These are phyloP conservation scores for Keiferia lycopersicella DNA, from an alignment of 2,888 invertebrate genomes.

Conservation along the genomic window DNA sequence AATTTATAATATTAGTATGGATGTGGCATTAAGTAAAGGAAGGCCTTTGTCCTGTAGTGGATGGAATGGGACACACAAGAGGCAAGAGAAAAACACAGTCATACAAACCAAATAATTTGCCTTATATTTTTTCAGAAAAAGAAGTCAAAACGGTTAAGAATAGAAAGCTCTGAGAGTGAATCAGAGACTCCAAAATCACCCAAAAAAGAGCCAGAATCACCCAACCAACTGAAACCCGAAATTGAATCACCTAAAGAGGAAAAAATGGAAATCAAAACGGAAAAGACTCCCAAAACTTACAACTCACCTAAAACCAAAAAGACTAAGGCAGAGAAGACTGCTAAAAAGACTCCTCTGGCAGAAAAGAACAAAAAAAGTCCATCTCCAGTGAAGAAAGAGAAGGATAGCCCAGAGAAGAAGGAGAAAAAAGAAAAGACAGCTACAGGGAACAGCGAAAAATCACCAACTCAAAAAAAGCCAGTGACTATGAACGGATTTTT, in stretches of 20 bases:
- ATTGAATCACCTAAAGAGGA: conserved; percentile 29
- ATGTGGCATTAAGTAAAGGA: too few relatives aligned
- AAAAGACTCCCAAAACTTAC: conserved; percentile 56
- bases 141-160: conserved; percentile 62
- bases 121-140: conserved; percentile 30
- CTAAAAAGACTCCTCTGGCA: conserved; percentile 9
- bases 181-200: conserved; percentile 39
- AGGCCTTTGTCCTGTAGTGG: too few relatives aligned
- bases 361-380: conserved; percentile 17
- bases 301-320: conserved; percentile 52
- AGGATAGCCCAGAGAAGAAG: background rate
- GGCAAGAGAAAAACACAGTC: too few relatives aligned
- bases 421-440: conserved; percentile 11
- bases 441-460: conserved; percentile 21
- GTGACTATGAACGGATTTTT: conserved; percentile 17
- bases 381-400: conserved; percentile 13
- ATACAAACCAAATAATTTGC: too few relatives aligned
- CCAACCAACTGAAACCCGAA: conserved; percentile 24
- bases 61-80: too few relatives aligned
- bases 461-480: conserved; percentile 10
- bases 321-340: conserved; percentile 25
- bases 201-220: conserved; percentile 22
- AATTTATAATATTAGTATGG: too few relatives aligned
- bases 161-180: conserved; percentile 69
- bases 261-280: conserved; percentile 45